These are phyloP conservation scores for Xestobium rufovillosum DNA, from an alignment of 2,888 invertebrate genomes.

Conservation along the genomic window DNA sequence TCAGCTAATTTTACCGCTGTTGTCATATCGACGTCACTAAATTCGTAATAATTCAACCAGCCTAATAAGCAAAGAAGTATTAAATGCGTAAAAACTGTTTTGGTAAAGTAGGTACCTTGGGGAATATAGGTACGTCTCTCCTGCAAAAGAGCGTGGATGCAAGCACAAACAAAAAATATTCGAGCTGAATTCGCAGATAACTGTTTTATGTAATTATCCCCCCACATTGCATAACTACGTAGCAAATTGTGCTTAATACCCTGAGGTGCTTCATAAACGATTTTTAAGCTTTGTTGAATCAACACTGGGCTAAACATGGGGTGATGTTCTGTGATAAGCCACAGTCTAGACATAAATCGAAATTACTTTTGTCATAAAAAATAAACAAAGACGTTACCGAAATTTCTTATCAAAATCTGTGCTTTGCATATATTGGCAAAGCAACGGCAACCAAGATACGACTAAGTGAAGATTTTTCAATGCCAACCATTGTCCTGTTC, in stretches of 20 bases:
- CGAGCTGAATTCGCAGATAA: conserved; percentile 34
- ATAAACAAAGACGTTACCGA: not conserved
- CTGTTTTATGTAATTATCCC: conserved; percentile 38
- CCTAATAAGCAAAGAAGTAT: conserved; percentile 43
- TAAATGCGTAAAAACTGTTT: not conserved
- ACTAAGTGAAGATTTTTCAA: conserved; percentile 76
- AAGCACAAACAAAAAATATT: conserved; percentile 70
- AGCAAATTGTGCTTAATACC: conserved; percentile 77
- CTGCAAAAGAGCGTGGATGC: conserved; percentile 83
- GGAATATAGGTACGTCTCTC: conserved; percentile 90
- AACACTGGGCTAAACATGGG: conserved; percentile 66
- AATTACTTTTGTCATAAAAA: conserved; percentile 24
- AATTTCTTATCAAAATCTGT: not conserved
- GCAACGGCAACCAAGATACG: conserved; percentile 58
- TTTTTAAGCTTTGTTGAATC: conserved; percentile 69
- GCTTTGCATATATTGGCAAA: conserved; percentile 64
- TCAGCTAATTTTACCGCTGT: conserved; percentile 61
- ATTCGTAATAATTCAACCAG: conserved; percentile 86
- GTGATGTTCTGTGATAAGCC: conserved; percentile 82
- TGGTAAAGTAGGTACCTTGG: conserved; percentile 48
- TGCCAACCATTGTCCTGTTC: conserved; percentile 67
- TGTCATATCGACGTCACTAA: conserved; percentile 71
- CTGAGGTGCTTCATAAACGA: conserved; percentile 77
- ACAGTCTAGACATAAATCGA: conserved; percentile 47
- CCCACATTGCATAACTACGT: conserved; percentile 67